Evolutionary conservation across 2,113 vertebrate genomes (phyloP).

Genomic region (Pedionomus torquatus): DNA sequence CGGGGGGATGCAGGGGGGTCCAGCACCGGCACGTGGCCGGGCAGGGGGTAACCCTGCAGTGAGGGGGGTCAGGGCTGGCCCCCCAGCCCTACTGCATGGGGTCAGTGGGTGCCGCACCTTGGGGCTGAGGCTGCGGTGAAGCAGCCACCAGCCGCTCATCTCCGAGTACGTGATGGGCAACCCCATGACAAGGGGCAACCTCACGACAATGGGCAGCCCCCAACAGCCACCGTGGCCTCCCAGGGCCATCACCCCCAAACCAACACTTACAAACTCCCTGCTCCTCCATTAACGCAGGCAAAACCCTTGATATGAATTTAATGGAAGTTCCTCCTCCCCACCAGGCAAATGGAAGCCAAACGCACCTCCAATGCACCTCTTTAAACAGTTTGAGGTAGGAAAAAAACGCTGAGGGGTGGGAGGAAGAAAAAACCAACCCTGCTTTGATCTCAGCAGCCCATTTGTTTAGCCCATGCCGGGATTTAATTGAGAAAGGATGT

Average conservation of each 20-base stretch:
- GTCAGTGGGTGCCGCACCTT: rapidly evolving
- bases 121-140: background rate
- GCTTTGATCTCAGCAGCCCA: constrained; percentile 28
- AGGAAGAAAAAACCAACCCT: background rate
- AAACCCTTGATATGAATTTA: background rate
- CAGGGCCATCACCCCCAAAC: background rate
- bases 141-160: rapidly evolving
- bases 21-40: rapidly evolving
- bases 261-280: background rate
- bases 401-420: background rate
- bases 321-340: background rate
- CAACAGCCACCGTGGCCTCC: rapidly evolving
- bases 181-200: background rate
- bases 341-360: background rate
- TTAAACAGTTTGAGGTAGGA: background rate
- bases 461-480: constrained; percentile 35
- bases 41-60: background rate
- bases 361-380: background rate
- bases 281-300: background rate
- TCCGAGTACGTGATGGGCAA: rapidly evolving
- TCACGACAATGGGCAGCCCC: background rate
- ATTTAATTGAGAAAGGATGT: constrained; percentile 40
- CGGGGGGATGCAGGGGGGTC: background rate
- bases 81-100: rapidly evolving
- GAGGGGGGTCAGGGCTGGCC: background rate